Evolutionary conservation across 2,888 invertebrate species (phyloP).

Genomic region (Xestia c-nigrum): DNA sequence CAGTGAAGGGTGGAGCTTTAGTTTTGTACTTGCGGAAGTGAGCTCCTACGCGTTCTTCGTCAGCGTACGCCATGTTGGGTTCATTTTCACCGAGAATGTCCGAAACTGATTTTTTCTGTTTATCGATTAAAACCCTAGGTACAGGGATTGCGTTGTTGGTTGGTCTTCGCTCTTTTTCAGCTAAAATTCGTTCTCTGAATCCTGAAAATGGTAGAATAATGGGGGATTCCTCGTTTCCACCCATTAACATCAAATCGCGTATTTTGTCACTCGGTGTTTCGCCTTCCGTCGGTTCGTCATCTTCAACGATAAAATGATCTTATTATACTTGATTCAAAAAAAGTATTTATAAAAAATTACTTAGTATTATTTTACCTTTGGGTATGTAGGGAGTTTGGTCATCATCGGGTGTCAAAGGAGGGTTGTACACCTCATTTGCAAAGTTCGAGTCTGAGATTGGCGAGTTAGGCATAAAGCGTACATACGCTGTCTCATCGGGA

Average conservation of each 20-base stretch:
- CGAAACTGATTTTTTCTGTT: slow-evolving; percentile 84
- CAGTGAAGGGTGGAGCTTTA: slow-evolving; percentile 82
- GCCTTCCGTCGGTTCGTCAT: slow-evolving; percentile 67
- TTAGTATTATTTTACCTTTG: slow-evolving; percentile 74
- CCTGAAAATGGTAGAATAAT: slow-evolving; percentile 85
- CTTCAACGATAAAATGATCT: slow-evolving; percentile 49
- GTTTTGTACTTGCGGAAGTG: slow-evolving; percentile 85
- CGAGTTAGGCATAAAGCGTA: slow-evolving; percentile 94
- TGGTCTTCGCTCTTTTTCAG: slow-evolving; percentile 75
- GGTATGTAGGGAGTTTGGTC: slow-evolving; percentile 78
- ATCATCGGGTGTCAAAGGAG: slow-evolving; percentile 91
- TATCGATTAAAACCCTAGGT: slow-evolving; percentile 74
- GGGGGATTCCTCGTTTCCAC: slow-evolving; percentile 80
- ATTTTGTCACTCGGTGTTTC: slow-evolving; percentile 85
- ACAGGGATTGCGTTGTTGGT: slow-evolving; percentile 62
- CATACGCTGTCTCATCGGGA: slow-evolving; percentile 94
- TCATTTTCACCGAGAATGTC: slow-evolving; percentile 74
- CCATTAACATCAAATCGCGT: slow-evolving; percentile 82
- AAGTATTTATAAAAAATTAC: neutral
- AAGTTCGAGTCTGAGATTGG: slow-evolving; percentile 92
- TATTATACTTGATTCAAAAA: neutral
- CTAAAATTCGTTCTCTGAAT: slow-evolving; percentile 85
- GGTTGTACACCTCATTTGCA: slow-evolving; percentile 95
- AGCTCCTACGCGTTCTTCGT: slow-evolving; percentile 89
- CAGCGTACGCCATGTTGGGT: slow-evolving; percentile 78